Evolutionary conservation across 2,113 vertebrate species (phyloP).

Genomic region (Ictidomys tridecemlineatus): DNA sequence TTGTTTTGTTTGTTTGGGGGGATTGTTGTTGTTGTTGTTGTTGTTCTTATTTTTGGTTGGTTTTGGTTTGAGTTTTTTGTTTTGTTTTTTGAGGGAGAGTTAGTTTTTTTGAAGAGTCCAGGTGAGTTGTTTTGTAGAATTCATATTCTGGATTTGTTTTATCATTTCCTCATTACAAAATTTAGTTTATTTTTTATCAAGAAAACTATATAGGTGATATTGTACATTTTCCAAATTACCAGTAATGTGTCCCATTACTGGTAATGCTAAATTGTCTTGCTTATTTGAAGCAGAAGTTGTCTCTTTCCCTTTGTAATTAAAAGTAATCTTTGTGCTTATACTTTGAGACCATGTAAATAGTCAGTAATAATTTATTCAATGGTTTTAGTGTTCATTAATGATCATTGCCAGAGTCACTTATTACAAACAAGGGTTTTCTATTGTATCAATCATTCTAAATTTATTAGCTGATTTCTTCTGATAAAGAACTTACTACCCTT

Average conservation of each 20-base stretch:
- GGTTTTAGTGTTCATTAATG: neutral
- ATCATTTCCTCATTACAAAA: neutral
- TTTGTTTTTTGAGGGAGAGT: neutral
- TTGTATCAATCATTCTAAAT: neutral
- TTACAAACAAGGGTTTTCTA: neutral
- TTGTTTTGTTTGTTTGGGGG: neutral
- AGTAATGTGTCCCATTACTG: neutral
- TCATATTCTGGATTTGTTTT: constrained; percentile 3
- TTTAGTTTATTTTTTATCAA: neutral
- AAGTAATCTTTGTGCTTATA: neutral
- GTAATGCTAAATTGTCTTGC: neutral
- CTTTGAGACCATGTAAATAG: neutral
- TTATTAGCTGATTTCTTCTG: constrained; percentile 22
- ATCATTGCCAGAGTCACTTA: neutral
- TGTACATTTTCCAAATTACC: neutral
- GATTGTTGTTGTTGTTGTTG: neutral
- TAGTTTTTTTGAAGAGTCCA: neutral
- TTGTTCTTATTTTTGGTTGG: neutral
- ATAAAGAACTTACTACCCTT: neutral
- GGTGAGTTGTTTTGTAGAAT: neutral
- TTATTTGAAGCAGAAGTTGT: neutral
- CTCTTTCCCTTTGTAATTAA: neutral
- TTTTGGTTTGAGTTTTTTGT: neutral
- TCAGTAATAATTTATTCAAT: neutral
- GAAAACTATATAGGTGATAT: neutral